phyloP scores from a whole-genome alignment of 1,140 invertebrate species.

The Brachionus manjavacas region DNA sequence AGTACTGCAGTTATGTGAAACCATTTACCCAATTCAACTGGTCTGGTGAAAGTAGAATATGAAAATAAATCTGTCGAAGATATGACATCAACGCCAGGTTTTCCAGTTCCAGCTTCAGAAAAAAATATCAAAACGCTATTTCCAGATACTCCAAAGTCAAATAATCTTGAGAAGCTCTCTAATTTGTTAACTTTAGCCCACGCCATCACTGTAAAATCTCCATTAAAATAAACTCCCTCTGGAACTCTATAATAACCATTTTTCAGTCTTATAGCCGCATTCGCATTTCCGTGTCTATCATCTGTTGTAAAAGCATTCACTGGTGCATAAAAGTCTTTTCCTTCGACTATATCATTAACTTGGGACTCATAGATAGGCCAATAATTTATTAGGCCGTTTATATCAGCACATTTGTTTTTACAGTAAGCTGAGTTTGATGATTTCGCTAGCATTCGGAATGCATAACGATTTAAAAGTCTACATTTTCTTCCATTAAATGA shows the following conservation, averaged over 20 bases:
- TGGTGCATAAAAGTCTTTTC: not conserved
- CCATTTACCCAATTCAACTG: not conserved
- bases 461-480: not conserved
- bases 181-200: not conserved
- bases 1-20: constrained; percentile 16
- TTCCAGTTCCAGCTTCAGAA: not conserved
- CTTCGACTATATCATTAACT: not conserved
- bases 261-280: not conserved
- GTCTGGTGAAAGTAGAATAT: not conserved
- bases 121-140: not conserved
- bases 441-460: not conserved
- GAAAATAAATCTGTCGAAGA: not conserved
- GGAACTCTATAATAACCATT: constrained; percentile 9
- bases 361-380: constrained; percentile 6
- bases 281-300: not conserved
- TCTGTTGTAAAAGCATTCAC: not conserved
- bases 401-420: not conserved
- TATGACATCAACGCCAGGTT: not conserved
- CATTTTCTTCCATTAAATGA: not conserved
- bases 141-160: not conserved
- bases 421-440: not conserved
- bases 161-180: not conserved
- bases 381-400: not conserved
- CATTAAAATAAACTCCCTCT: not conserved
- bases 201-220: constrained; percentile 10